These are phyloP conservation scores for Sebastes schlegelii DNA, from an alignment of 2,113 vertebrate genomes.

Conservation along the genomic window DNA sequence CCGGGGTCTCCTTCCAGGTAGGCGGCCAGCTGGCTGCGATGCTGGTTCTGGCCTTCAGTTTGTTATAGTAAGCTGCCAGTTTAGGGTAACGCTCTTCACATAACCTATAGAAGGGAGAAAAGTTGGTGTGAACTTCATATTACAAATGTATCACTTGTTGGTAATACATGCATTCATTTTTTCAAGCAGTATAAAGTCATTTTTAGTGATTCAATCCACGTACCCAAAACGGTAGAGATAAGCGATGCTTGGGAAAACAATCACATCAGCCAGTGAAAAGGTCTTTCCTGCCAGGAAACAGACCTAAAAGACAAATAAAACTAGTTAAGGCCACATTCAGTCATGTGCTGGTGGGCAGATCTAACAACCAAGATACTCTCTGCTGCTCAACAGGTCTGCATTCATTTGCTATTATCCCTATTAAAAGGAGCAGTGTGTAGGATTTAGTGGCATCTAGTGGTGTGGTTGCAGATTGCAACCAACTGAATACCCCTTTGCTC, in stretches of 20 bases:
- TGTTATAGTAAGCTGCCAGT: slow-evolving; percentile 73
- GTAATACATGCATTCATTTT: not conserved
- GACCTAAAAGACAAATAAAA: slow-evolving; percentile 9
- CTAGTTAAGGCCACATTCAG: not conserved
- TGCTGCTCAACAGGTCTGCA: not conserved
- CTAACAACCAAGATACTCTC: not conserved
- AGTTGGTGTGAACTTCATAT: not conserved
- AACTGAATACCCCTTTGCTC: too few species aligned
- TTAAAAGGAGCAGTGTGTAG: too few species aligned
- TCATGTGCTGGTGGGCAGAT: not conserved
- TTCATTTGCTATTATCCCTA: not conserved
- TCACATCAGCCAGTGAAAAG: slow-evolving; percentile 77
- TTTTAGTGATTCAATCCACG: not conserved
- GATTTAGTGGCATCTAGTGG: too few species aligned
- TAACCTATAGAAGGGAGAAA: slow-evolving; percentile 59
- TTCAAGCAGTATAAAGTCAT: not conserved
- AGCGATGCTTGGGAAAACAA: slow-evolving; percentile 62
- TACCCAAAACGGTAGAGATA: slow-evolving; percentile 72
- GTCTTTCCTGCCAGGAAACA: slow-evolving; percentile 69
- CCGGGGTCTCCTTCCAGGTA: slow-evolving; percentile 70
- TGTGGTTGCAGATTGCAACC: too few species aligned
- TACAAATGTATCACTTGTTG: not conserved
- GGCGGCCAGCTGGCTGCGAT: slow-evolving; percentile 76
- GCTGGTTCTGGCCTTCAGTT: slow-evolving; percentile 78
- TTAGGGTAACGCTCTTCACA: slow-evolving; percentile 71